phyloP scores from a whole-genome alignment of 2,888 invertebrate genomes.

The Tholera decimalis region DNA sequence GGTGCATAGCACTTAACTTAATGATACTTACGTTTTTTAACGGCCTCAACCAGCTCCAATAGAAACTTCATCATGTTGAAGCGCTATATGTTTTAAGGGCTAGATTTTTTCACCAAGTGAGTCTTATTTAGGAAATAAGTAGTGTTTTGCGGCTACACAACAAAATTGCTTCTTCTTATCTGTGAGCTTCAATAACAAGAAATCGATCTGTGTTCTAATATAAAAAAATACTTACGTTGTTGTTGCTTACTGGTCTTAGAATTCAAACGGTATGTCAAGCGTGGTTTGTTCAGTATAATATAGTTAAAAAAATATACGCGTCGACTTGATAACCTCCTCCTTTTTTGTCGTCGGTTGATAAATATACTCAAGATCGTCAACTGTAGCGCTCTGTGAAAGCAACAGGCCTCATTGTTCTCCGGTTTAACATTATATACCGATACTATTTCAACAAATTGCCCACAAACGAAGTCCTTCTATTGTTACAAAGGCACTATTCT shows the following conservation, averaged over 20 bases:
- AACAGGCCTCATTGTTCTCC: conserved; percentile 13
- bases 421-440: conserved; percentile 15
- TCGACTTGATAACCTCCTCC: too few relatives aligned
- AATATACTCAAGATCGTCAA: background rate
- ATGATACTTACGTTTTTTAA: conserved; percentile 42
- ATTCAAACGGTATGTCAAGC: background rate
- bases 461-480: conserved; percentile 16
- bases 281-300: background rate
- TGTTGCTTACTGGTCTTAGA: background rate
- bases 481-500: conserved; percentile 11
- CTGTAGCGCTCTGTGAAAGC: conserved; percentile 2
- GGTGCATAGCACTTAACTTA: conserved; percentile 44
- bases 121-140: conserved; percentile 8
- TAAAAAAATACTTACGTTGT: background rate
- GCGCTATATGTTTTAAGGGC: background rate
- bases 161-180: background rate
- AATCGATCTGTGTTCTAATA: too few relatives aligned
- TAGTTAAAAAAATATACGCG: too few relatives aligned
- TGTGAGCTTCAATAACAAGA: background rate
- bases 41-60: conserved; percentile 17
- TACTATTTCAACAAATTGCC: conserved; percentile 7
- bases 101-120: background rate
- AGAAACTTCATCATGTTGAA: conserved; percentile 3
- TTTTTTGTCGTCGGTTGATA: conserved; percentile 3
- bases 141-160: background rate